Evolutionary conservation across 2,888 invertebrate genomes (phyloP), one percentile per base, ranked within the genome.

Genomic region (Serripes groenlandicus): DNA sequence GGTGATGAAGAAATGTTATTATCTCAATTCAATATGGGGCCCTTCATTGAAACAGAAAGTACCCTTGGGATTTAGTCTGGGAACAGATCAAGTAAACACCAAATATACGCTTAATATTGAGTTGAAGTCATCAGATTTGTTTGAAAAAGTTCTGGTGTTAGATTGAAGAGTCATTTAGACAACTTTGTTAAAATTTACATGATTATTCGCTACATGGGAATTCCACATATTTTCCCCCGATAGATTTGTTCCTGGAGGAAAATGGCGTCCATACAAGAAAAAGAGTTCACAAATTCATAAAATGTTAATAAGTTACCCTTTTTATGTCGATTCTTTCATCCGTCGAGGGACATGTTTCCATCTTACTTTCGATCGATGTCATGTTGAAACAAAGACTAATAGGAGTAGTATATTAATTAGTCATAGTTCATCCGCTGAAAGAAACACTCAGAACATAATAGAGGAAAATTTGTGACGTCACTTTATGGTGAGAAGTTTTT

Each of bases 271-370:
- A 42, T 32, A 34, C 69, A 26, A 42, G 32, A 23, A 34, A 64
- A 26, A 26, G 28, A 70, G 23, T n/a, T 34, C 11, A 32, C 11
- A 49, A 42, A 49, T 26, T 37, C 35, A 18, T 18, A 30, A n/a
- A 15, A 69, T 58, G 54, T 69, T n/a, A 21, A 26, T 72, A 54
- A 62, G 77, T 88, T 89, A 93, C 93, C 91, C 91, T 86, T 88
- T 92, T 93, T 30, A 91, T 87, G 58, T 93, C 92, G 54, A 88
- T 75, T 79, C 90, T 88, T 75, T 93, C 92, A 77, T 93, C 93
- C 32, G 90, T 86, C 56, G 92, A 87, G 76, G 90, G 90, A 86
- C 91, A 92, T 60, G 92, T 93, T 88, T 93, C 93, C 93, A 93
- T 93, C 82, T 89, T 91, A 80, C 91, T 92, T 85, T 93, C 93